phyloP scores from a whole-genome alignment of 2,888 invertebrate species.

The Luffia ferchaultella region DNA sequence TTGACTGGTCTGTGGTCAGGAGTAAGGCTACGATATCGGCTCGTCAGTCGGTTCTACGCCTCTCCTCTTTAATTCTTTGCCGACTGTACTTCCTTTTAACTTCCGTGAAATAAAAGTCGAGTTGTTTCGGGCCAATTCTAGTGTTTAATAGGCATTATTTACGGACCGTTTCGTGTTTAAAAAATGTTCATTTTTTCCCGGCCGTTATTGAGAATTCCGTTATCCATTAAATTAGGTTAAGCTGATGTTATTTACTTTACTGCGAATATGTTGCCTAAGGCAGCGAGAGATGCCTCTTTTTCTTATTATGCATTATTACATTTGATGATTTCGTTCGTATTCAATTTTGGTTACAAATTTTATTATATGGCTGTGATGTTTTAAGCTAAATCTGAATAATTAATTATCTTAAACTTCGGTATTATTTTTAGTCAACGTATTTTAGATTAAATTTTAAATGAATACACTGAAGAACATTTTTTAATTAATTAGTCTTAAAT shows the following conservation, averaged over 20 bases:
- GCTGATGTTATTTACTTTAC: not conserved
- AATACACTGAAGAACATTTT: too few species aligned
- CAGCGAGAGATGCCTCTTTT: too few species aligned
- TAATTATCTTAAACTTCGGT: too few species aligned
- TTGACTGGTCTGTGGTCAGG: too few species aligned
- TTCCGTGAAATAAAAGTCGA: not conserved
- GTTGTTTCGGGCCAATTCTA: not conserved
- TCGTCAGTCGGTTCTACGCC: not conserved
- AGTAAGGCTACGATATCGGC: not conserved
- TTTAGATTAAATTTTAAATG: too few species aligned
- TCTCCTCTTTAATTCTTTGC: not conserved
- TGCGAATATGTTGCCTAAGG: not conserved
- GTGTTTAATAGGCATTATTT: not conserved
- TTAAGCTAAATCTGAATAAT: too few species aligned
- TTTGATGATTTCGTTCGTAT: too few species aligned
- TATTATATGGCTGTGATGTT: too few species aligned
- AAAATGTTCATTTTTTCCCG: not conserved
- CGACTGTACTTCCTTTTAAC: not conserved
- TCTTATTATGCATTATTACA: too few species aligned
- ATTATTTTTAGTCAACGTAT: too few species aligned
- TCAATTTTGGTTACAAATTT: too few species aligned
- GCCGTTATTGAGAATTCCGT: not conserved
- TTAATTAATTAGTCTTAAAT: too few species aligned
- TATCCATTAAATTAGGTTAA: not conserved
- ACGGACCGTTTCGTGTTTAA: not conserved